A percentile compares a stretch with the other conserved stretches of the same genome.
Conservation (phyloP, 2,797 vertebrate genomes). For the Falco cherrug region DNA sequence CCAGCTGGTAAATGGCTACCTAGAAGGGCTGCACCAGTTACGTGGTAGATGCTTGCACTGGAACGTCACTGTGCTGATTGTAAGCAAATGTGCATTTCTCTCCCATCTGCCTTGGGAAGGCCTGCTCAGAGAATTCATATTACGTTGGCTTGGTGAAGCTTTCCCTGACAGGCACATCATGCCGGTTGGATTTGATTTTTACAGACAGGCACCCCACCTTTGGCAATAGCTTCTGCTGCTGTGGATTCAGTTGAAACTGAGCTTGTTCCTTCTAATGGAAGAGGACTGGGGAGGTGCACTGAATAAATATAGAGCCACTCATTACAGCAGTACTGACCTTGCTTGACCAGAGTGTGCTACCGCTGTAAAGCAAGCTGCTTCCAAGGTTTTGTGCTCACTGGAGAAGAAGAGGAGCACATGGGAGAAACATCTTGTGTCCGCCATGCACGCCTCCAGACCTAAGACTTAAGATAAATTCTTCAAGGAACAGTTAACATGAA, state of each 20-base stretch:
- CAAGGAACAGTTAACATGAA: not conserved
- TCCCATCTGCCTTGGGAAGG: not conserved
- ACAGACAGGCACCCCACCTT: not conserved
- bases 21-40: not conserved
- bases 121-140: slow-evolving; percentile 10
- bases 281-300: not conserved
- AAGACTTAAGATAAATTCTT: not conserved
- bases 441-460: not conserved
- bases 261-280: not conserved
- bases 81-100: not conserved
- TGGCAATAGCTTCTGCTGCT: not conserved
- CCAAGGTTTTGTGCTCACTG: not conserved
- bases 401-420: not conserved
- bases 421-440: not conserved
- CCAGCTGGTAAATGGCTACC: not conserved
- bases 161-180: not conserved
- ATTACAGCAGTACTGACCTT: not conserved
- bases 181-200: not conserved
- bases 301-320: not conserved
- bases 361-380: not conserved
- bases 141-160: not conserved
- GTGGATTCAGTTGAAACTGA: not conserved
- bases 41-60: not conserved
- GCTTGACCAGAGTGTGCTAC: not conserved
- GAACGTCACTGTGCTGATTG: not conserved